Base-by-base conservation (phyloP, 2,888 invertebrate species). In the Eugnorisma glareosa region DNA sequence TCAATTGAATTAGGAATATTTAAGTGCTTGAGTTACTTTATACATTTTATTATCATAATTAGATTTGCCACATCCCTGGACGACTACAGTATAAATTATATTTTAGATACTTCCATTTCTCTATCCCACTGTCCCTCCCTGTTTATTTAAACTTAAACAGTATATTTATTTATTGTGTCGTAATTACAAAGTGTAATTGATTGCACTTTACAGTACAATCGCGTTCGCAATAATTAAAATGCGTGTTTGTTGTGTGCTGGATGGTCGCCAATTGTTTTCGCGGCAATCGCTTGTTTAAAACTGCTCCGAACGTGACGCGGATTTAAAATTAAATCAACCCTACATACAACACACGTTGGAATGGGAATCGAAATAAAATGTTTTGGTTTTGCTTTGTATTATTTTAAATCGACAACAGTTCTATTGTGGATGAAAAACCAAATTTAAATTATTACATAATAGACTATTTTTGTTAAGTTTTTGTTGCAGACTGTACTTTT, bases 271-370 rank as follows among this genome's bases (percentile, higher is more conserved):
- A 91, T 93, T 93, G 93, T 94, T 93, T 91, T 89, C 90, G 75
- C 83, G 87, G 89, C 91, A 91, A 90, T 91, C 90, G 91, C 88
- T 92, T 92, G 93, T 93, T 93, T 93, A 92, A 94, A 92, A 92
- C 92, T 90, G 87, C 80, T 82, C 85, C 81, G 80, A 67, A 92
- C 92, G 93, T 91, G 93, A 91, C 87, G 77, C 83, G 88, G 89
- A 87, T 88, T 89, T 79, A 75, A 85, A 88, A 87, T 86, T 88
- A 75, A 88, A 81, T 86, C 67, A 72, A 84, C 77, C 68, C 67
- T 54, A 75, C 80, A 67, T 69, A 78, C 81, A 77, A 75, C 82
- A 85, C 84, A 86, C 73, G 79, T 67, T 54, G 74, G 59, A 76
- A 77, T 54, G 68, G 72, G 45, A 67, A 82, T 79, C 72, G 79